Evolutionary conservation across 2,888 invertebrate genomes (phyloP).

Genomic region (Petrolisthes cinctipes): DNA sequence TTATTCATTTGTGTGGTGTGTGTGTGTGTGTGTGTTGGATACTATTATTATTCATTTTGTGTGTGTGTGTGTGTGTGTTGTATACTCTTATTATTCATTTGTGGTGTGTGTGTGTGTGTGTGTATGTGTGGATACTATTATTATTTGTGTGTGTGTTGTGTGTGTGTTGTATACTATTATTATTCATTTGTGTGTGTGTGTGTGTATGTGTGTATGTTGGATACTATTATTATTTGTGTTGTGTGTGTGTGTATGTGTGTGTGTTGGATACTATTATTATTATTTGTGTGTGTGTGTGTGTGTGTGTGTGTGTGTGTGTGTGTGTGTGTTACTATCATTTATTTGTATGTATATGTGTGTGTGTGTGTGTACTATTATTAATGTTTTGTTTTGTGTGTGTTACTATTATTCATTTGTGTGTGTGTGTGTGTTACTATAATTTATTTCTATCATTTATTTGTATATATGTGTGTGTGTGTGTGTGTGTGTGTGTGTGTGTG

Average conservation of each 20-base stretch:
- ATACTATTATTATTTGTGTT: neutral
- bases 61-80: neutral
- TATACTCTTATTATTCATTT: too few species aligned
- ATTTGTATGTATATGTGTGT: constrained; percentile 19
- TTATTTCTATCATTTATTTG: constrained; percentile 4
- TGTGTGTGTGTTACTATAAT: too few species aligned
- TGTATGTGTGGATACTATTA: constrained; percentile 29
- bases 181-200: neutral
- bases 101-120: constrained; percentile 2
- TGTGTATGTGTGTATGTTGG: neutral
- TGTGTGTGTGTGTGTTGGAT: constrained; percentile 27
- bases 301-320: constrained; percentile 1
- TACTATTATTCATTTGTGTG: neutral
- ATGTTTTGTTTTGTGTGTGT: too few species aligned
- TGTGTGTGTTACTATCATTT: neutral
- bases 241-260: constrained; percentile 24
- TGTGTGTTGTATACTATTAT: neutral
- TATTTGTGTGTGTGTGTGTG: neutral
- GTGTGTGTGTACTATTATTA: constrained; percentile 27
- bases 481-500: neutral
- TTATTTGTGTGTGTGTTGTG: constrained; percentile 14
- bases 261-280: neutral
- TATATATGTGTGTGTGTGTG: constrained; percentile 3
- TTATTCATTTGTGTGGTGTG: neutral
- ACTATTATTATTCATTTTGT: neutral